Percentiles rank a stretch among this genome's conserved stretches.
Evolutionary conservation across 1,140 invertebrate genomes (phyloP).

Genomic region (Caerostris darwini): DNA sequence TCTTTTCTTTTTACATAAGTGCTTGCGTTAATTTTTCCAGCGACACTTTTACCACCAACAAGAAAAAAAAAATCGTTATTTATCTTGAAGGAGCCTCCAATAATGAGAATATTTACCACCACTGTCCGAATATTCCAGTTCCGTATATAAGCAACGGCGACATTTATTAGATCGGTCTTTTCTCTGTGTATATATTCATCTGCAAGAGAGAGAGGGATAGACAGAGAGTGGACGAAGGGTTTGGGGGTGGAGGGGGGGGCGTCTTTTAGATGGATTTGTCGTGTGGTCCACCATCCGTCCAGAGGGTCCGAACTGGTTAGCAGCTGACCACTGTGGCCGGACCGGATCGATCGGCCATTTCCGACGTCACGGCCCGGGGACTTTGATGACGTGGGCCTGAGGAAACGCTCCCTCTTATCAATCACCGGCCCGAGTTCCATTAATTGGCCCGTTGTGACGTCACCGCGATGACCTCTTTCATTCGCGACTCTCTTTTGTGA

Average conservation of each 20-base stretch:
- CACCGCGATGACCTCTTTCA: conserved; percentile 77
- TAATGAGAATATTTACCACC: conserved; percentile 18
- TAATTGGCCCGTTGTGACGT: conserved; percentile 77
- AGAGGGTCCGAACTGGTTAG: conserved; percentile 60
- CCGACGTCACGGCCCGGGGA: conserved; percentile 75
- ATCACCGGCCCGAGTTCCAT: conserved; percentile 75
- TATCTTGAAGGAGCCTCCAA: background rate
- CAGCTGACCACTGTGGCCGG: conserved; percentile 65
- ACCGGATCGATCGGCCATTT: conserved; percentile 75
- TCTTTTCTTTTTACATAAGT: no score
- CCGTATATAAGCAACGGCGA: background rate
- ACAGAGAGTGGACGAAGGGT: background rate
- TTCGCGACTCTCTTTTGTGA: conserved; percentile 75
- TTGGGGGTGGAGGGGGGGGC: background rate
- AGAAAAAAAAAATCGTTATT: no score
- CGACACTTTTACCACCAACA: no score
- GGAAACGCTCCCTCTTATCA: conserved; percentile 72
- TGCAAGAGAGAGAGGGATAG: background rate
- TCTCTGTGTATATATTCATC: background rate
- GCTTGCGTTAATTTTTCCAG: no score
- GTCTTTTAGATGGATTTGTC: conserved; percentile 59
- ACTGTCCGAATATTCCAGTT: conserved; percentile 18
- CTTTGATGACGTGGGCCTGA: conserved; percentile 72
- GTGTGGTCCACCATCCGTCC: conserved; percentile 46
- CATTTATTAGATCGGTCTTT: conserved; percentile 25